Conservation (phyloP, 2,888 invertebrate species). For the Eupithecia insigniata region DNA sequence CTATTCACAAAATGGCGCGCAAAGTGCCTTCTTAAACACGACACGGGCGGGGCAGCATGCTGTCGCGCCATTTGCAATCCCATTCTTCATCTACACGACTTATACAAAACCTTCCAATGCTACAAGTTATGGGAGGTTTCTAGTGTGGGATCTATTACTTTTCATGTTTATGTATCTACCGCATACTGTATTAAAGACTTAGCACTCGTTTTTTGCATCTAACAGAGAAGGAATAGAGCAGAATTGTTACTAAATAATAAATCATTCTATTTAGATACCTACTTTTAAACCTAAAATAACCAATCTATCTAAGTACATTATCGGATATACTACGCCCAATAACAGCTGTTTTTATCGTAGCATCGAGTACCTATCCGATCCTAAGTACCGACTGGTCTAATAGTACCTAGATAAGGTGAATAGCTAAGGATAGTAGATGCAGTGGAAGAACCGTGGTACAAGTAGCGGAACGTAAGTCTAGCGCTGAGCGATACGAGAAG, state of each 20-base stretch:
- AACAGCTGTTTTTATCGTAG: neutral
- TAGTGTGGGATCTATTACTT: slow-evolving; percentile 1
- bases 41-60: neutral
- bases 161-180: neutral
- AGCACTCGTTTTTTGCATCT: slow-evolving; percentile 6
- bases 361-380: neutral
- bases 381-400: neutral
- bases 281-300: slow-evolving; percentile 3
- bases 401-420: neutral
- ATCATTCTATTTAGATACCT: neutral
- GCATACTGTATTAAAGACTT: slow-evolving; percentile 2
- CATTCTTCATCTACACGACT: neutral
- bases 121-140: neutral
- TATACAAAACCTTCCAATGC: neutral
- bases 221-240: slow-evolving; percentile 8
- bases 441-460: neutral
- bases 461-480: no score
- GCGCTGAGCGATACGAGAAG: no score
- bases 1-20: neutral
- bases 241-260: slow-evolving; percentile 1
- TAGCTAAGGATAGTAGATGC: neutral
- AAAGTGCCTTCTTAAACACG: no score
- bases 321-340: neutral
- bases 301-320: neutral
- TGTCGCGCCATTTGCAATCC: neutral